phyloP scores from a whole-genome alignment of 2,888 invertebrate genomes.

The Oxystoma pomonae region DNA sequence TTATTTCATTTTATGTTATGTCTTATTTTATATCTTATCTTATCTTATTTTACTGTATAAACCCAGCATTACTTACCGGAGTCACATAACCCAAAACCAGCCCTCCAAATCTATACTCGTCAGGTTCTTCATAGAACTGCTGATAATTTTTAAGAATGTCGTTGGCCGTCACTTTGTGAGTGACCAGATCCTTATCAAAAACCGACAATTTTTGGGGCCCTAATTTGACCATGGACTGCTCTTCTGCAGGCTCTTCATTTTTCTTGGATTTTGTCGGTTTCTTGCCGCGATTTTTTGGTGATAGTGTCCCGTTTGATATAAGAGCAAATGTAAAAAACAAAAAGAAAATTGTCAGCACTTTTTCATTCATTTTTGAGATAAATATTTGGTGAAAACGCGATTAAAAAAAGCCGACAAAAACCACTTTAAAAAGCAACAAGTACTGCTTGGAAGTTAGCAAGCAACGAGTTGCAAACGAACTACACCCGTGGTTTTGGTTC shows the following conservation, averaged over 20 bases:
- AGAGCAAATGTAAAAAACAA: background rate
- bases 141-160: conserved; percentile 75
- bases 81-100: conserved; percentile 88
- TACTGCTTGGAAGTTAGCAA: no score
- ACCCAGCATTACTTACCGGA: conserved; percentile 74
- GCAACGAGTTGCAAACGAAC: no score
- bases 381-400: no score
- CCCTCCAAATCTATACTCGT: conserved; percentile 62
- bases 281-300: conserved; percentile 36
- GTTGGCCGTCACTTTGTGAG: conserved; percentile 60
- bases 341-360: background rate
- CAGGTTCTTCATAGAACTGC: conserved; percentile 68
- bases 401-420: no score
- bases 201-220: conserved; percentile 50
- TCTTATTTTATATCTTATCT: no score
- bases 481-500: no score
- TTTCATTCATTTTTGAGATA: background rate
- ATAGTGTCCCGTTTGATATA: conserved; percentile 28
- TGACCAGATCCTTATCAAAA: conserved; percentile 65
- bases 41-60: no score
- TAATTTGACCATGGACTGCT: conserved; percentile 19
- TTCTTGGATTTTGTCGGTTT: conserved; percentile 26
- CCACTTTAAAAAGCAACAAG: no score
- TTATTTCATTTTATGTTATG: no score
- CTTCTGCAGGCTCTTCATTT: conserved; percentile 24